These are phyloP conservation scores for Melipona bicolor DNA, from an alignment of 2,888 invertebrate species.

Conservation along the genomic window DNA sequence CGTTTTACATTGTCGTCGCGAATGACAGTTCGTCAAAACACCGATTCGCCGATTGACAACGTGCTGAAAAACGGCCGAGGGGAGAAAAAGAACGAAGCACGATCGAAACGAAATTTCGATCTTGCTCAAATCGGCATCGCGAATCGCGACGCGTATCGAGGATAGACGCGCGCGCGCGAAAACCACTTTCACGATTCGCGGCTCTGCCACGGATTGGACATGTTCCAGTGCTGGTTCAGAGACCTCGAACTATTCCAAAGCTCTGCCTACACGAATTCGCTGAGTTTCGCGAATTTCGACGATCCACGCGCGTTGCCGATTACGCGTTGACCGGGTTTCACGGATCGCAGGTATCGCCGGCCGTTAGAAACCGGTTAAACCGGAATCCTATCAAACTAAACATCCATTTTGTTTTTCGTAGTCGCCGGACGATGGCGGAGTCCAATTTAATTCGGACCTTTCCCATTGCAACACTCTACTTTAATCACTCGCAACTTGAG, in stretches of 20 bases:
- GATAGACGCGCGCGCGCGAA: conserved; percentile 18
- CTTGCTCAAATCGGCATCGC: conserved; percentile 25
- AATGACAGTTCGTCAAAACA: neutral
- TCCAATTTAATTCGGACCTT: neutral
- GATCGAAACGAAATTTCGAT: neutral
- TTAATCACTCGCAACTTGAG: neutral
- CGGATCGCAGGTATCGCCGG: neutral
- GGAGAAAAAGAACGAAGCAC: neutral
- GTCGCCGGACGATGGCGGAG: neutral
- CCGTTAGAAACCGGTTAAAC: conserved; percentile 21
- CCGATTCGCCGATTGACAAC: no score
- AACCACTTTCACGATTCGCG: conserved; percentile 57
- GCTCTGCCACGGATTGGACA: conserved; percentile 51
- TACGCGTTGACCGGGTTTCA: conserved; percentile 8
- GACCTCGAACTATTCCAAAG: conserved; percentile 8
- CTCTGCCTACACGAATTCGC: conserved; percentile 38
- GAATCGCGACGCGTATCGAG: conserved; percentile 38
- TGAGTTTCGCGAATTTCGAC: conserved; percentile 7
- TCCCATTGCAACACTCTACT: neutral
- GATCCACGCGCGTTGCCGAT: neutral
- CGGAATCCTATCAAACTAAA: neutral
- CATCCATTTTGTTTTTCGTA: neutral
- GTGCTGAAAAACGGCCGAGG: neutral
- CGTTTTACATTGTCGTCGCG: neutral
- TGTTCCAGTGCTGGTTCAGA: conserved; percentile 51